A percentile compares a stretch with the other conserved stretches of the same genome.
Conservation (phyloP, 2,113 vertebrate genomes). For the Eretmodus cyanostictus region DNA sequence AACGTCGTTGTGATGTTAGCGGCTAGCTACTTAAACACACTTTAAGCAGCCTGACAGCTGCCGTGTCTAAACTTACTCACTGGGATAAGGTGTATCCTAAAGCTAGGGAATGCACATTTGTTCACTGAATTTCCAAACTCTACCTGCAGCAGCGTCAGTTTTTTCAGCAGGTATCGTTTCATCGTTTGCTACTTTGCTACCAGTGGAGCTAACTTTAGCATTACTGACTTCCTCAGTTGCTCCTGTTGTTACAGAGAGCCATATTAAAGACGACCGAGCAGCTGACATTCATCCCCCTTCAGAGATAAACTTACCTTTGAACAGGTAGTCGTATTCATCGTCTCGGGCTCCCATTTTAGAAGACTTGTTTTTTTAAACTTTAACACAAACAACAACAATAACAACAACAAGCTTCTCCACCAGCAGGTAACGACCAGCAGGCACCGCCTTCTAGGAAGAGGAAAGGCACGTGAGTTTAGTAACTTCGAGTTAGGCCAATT, state of each 20-base stretch:
- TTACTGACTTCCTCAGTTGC: conserved; percentile 41
- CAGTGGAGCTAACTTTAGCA: conserved; percentile 54
- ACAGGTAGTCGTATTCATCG: conserved; percentile 77
- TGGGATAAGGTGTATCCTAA: background rate
- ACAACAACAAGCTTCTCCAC: background rate
- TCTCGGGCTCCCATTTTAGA: conserved; percentile 70
- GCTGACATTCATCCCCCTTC: background rate
- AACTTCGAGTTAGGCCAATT: conserved; percentile 34
- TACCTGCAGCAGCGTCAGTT: background rate
- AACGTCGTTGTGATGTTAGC: background rate
- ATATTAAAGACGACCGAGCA: background rate
- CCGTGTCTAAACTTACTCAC: background rate
- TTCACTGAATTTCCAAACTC: background rate
- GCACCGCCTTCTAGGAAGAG: conserved; percentile 14
- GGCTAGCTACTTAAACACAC: background rate
- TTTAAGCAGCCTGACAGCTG: background rate
- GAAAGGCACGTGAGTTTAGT: conserved; percentile 22
- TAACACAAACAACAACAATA: background rate
- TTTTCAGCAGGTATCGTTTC: background rate
- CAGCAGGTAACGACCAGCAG: background rate
- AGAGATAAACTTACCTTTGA: conserved; percentile 63
- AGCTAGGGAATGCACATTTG: background rate
- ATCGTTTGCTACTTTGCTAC: background rate
- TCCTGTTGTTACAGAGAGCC: background rate
- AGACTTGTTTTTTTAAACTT: background rate